phyloP scores from a whole-genome alignment of 1,140 invertebrate genomes.

The Ceratina japonica region DNA sequence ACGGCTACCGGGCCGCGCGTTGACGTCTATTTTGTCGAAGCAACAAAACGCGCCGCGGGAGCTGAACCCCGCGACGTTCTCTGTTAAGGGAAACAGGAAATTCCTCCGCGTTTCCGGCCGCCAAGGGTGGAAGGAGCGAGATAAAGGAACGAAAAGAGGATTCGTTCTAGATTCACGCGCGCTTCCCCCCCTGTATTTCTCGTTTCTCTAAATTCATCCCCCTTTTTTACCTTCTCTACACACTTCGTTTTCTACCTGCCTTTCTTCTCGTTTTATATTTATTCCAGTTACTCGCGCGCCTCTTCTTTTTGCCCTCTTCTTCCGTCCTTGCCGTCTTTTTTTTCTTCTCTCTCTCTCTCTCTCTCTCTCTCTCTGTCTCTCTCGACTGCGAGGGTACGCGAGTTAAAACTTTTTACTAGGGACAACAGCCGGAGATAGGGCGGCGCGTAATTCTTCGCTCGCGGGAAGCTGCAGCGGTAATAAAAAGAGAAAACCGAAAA shows the following conservation, averaged over 20 bases:
- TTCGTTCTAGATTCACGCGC: slow-evolving; percentile 37
- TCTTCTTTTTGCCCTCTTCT: neutral
- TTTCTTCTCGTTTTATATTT: neutral
- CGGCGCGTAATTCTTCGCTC: slow-evolving; percentile 45
- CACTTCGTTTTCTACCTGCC: neutral
- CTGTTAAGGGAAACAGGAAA: slow-evolving; percentile 25
- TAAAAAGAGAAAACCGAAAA: slow-evolving; percentile 18
- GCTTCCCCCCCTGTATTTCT: slow-evolving; percentile 18
- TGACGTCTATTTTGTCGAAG: slow-evolving; percentile 30
- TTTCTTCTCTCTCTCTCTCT: neutral
- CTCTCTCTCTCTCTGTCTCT: neutral
- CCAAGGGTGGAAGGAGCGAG: slow-evolving; percentile 2
- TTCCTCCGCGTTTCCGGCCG: slow-evolving; percentile 32
- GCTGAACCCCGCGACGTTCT: neutral
- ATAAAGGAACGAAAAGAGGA: slow-evolving; percentile 12
- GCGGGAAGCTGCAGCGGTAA: slow-evolving; percentile 19
- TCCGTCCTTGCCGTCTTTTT: neutral
- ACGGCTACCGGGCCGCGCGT: neutral
- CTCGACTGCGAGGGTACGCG: slow-evolving; percentile 4
- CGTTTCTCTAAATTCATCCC: slow-evolving; percentile 26
- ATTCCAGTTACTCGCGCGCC: neutral
- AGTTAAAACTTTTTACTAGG: slow-evolving; percentile 48
- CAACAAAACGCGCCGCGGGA: neutral
- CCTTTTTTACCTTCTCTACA: neutral
- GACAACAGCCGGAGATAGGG: slow-evolving; percentile 47